Evolutionary conservation across 2,797 vertebrate species (phyloP).

Genomic region (Brachyrhaphis roseni): DNA sequence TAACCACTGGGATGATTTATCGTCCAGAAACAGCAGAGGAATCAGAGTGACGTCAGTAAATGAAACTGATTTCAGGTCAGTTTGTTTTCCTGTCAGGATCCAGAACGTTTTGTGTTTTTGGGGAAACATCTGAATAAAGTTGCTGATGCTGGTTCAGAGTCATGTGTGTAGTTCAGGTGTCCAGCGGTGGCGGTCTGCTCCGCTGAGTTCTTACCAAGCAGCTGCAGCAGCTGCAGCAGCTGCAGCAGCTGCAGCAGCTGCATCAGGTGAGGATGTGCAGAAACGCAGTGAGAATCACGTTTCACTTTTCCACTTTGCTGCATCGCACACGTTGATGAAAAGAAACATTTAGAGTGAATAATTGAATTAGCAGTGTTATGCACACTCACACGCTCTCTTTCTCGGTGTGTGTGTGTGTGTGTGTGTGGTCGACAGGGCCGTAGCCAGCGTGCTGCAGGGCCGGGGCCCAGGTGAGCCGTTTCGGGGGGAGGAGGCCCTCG

Average conservation of each 20-base stretch:
- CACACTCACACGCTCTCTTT: slow-evolving; percentile 38
- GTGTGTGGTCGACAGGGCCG: slow-evolving; percentile 82
- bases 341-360: slow-evolving; percentile 47
- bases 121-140: no score
- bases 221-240: no score
- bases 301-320: slow-evolving; percentile 28
- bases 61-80: no score
- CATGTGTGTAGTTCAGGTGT: no score
- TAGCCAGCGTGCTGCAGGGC: slow-evolving; percentile 95
- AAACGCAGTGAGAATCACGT: slow-evolving; percentile 7
- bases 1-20: no score
- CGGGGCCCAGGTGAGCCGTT: slow-evolving; percentile 91
- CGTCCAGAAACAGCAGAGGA: no score
- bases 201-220: no score
- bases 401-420: neutral
- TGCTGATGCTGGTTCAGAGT: no score
- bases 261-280: neutral
- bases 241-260: neutral
- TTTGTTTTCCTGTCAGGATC: no score
- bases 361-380: slow-evolving; percentile 53
- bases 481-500: slow-evolving; percentile 92
- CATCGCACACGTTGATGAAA: slow-evolving; percentile 17
- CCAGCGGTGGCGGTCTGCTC: no score
- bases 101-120: no score
- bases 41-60: no score